Evolutionary conservation across 2,888 invertebrate species (phyloP).

Genomic region (Desoria tigrina): DNA sequence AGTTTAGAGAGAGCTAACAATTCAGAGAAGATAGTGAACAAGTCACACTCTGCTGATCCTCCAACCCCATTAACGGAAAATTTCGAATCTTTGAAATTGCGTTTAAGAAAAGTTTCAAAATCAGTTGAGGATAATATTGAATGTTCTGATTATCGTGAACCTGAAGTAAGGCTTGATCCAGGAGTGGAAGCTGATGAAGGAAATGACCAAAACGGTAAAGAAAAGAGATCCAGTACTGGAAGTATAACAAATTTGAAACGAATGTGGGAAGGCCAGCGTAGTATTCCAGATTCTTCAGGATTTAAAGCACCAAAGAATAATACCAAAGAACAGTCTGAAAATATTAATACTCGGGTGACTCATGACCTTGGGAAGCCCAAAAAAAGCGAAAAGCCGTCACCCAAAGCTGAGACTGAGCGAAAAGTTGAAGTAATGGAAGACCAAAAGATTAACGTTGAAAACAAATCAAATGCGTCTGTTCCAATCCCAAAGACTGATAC

Average conservation of each 20-base stretch:
- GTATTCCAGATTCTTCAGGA: conserved; percentile 14
- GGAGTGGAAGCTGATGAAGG: conserved; percentile 34
- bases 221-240: conserved; percentile 86
- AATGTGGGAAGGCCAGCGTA: conserved; percentile 74
- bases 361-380: conserved; percentile 21
- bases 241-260: conserved; percentile 90
- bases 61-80: conserved; percentile 39
- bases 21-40: conserved; percentile 23
- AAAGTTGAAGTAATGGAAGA: conserved; percentile 59
- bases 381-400: conserved; percentile 23
- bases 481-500: conserved; percentile 48
- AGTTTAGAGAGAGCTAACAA: background rate
- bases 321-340: conserved; percentile 33
- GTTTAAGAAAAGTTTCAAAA: conserved; percentile 72
- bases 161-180: conserved; percentile 12
- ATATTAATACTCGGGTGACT: conserved; percentile 1
- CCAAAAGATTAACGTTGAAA: conserved; percentile 57
- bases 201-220: conserved; percentile 64
- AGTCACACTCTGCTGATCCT: conserved; percentile 25
- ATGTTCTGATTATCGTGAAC: conserved; percentile 33
- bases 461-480: conserved; percentile 43
- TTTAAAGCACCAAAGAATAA: conserved; percentile 37
- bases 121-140: conserved; percentile 45
- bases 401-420: conserved; percentile 14
- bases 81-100: conserved; percentile 67